Base-by-base conservation (phyloP, 2,888 invertebrate genomes). In the Metellina segmentata region DNA sequence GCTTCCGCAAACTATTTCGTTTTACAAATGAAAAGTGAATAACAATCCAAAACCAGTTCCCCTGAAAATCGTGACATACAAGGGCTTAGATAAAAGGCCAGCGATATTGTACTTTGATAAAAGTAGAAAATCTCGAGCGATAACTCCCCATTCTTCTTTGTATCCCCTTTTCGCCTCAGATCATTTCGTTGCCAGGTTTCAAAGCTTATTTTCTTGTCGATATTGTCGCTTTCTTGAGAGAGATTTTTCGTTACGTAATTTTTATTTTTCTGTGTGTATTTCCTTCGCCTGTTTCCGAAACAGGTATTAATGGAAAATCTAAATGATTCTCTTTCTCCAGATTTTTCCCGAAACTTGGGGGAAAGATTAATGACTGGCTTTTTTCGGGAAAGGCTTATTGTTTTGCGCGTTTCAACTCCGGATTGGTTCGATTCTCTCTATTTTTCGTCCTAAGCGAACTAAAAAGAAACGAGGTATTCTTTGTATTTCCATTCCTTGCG, bases 261-360 rank as follows among this genome's bases (percentile, higher is more conserved):
- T 74, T 77, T 70, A 61, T 90, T 85, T 72, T 48, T 83, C 9
- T n/a, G 9, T 48, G 34, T 51, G 19, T 79, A 19, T 70, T 90
- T 78, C 71, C 74, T 74, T 49, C 81, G 53, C 74, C 70, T 83
- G 83, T 89, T 83, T 89, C 85, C 81, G 75, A 90, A 90, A 90
- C 90, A 90, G 90, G 90, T 90, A 90, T 91, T 91, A 91, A 91
- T 88, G 87, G 87, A 87, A 83, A 83, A 82, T 87, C 87, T 85
- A 78, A 91, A 87, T 69, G 82, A 87, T 87, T 83, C 81, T 83
- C 81, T 87, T 70, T 91, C 49, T 11, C 16, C 34, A 79, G 51
- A 72, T 79, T 91, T 87, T 71, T 53, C 78, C 71, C 83, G n/a
- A 48, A 61, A 90, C 79, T 70, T 71, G 19, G 72, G 16, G 48